These are phyloP conservation scores for Chrysodeixis includens DNA, from an alignment of 2,888 invertebrate species.

Conservation along the genomic window DNA sequence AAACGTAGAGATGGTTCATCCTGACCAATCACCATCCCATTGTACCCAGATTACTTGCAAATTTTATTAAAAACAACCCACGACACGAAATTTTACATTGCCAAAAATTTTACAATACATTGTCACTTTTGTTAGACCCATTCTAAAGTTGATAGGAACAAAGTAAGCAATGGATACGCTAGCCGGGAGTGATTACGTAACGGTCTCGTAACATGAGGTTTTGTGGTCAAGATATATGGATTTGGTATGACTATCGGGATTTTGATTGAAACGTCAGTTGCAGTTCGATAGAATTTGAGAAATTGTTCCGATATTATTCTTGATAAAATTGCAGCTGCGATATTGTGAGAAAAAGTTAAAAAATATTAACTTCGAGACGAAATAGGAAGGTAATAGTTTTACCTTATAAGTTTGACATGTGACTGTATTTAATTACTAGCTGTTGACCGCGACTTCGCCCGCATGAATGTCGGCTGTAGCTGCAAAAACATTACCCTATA, in stretches of 20 bases:
- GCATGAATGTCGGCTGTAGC: no score
- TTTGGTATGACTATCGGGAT: conserved; percentile 77
- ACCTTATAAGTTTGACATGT: no score
- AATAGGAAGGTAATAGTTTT: background rate
- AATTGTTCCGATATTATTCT: conserved; percentile 54
- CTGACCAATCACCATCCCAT: conserved; percentile 77
- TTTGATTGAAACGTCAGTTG: conserved; percentile 78
- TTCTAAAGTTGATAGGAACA: conserved; percentile 14
- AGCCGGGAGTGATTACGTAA: conserved; percentile 51
- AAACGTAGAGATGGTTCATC: conserved; percentile 56
- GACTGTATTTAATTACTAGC: no score
- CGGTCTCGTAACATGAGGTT: conserved; percentile 54
- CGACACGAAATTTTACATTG: conserved; percentile 35
- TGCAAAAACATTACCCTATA: no score
- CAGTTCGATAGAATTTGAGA: conserved; percentile 61
- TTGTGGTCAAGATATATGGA: conserved; percentile 79
- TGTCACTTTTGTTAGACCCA: conserved; percentile 37
- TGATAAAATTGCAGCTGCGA: conserved; percentile 44
- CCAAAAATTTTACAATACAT: conserved; percentile 54
- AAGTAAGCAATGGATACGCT: conserved; percentile 37
- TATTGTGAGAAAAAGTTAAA: background rate
- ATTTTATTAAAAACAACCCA: conserved; percentile 67
- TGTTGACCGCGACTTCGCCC: no score
- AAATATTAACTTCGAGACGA: background rate
- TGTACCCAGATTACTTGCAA: conserved; percentile 84